Conservation (phyloP, 2,113 vertebrate species). For the Takifugu flavidus region DNA sequence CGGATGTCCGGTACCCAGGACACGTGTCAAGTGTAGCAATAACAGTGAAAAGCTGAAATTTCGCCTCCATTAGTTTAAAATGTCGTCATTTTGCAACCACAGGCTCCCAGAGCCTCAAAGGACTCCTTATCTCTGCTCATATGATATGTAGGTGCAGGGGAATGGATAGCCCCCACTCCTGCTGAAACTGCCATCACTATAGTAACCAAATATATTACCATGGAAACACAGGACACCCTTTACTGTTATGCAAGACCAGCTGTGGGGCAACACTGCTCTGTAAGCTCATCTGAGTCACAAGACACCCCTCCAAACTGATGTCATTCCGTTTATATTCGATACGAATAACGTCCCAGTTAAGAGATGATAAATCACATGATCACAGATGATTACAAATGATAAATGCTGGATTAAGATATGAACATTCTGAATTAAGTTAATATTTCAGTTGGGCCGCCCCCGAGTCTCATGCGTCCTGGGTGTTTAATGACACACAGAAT, state of each 20-base stretch:
- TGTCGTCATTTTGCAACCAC: conserved; percentile 3
- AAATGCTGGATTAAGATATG: neutral
- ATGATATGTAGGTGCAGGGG: conserved; percentile 45
- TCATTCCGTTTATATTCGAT: neutral
- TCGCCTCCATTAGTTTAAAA: neutral
- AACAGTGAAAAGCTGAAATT: conserved; percentile 2
- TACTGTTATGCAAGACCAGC: conserved; percentile 64
- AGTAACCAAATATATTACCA: conserved; percentile 70
- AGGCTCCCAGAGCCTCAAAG: neutral
- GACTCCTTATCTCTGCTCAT: conserved; percentile 24
- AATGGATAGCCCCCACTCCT: conserved; percentile 24
- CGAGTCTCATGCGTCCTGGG: neutral
- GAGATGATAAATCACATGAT: neutral
- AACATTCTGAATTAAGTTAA: neutral
- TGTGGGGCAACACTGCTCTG: conserved; percentile 32
- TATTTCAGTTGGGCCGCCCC: neutral
- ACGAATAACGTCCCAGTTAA: neutral
- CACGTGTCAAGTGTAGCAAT: conserved; percentile 1
- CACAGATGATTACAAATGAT: no score
- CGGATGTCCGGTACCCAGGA: neutral
- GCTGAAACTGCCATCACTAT: conserved; percentile 57
- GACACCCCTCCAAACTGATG: conserved; percentile 2
- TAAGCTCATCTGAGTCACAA: conserved; percentile 21
- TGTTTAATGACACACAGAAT: neutral
- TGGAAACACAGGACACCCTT: conserved; percentile 65